Evolutionary conservation across 2,888 invertebrate genomes (phyloP).

Genomic region (Adelognathus sp.): DNA sequence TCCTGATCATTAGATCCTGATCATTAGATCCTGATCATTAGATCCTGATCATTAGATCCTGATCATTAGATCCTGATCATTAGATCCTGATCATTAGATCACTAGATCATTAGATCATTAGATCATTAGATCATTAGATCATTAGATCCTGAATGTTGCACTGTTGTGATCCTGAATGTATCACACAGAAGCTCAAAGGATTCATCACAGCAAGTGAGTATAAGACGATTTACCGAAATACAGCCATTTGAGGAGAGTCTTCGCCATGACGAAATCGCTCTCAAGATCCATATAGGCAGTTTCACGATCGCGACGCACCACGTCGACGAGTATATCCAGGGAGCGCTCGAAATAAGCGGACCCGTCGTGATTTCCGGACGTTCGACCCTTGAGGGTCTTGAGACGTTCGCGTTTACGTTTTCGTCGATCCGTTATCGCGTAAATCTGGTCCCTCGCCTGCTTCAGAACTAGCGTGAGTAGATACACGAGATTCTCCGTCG

Average conservation of each 20-base stretch:
- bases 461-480: slow-evolving; percentile 85
- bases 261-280: slow-evolving; percentile 82
- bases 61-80: no score
- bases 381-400: slow-evolving; percentile 50
- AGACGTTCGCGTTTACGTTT: slow-evolving; percentile 51
- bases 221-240: slow-evolving; percentile 77
- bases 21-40: no score
- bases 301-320: slow-evolving; percentile 84
- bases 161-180: no score
- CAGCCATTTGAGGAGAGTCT: slow-evolving; percentile 85
- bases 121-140: no score
- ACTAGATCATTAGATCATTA: no score
- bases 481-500: slow-evolving; percentile 85
- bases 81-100: no score
- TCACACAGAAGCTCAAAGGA: no score
- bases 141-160: no score
- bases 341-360: slow-evolving; percentile 82
- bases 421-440: slow-evolving; percentile 62
- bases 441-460: slow-evolving; percentile 84
- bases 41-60: no score
- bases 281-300: slow-evolving; percentile 82
- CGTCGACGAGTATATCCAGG: slow-evolving; percentile 84
- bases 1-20: no score
- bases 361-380: slow-evolving; percentile 63
- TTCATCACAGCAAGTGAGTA: neutral